Percentiles rank a stretch among this genome's conserved stretches.
Conservation (phyloP, 2,888 invertebrate species). For the Chirona hameri region DNA sequence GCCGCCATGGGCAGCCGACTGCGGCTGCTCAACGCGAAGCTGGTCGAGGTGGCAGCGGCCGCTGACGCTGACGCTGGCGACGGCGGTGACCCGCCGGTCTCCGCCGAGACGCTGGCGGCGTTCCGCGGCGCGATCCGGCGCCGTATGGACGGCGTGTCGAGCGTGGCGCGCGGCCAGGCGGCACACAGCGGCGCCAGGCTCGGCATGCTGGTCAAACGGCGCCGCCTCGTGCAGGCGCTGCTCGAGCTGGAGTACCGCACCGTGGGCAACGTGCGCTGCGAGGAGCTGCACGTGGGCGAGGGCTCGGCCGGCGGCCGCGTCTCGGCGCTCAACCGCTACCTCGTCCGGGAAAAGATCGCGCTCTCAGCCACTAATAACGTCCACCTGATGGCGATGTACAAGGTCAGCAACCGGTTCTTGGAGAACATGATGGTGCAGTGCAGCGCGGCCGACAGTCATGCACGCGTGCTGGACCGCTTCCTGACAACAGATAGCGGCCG, state of each 20-base stretch:
- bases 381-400: not conserved
- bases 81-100: slow-evolving; percentile 2
- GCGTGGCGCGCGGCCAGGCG: slow-evolving; percentile 23
- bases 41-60: not conserved
- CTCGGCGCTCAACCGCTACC: slow-evolving; percentile 1
- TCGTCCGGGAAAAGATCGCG: not conserved
- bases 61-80: not conserved
- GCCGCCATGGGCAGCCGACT: not conserved
- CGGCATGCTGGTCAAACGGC: not conserved
- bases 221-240: not conserved
- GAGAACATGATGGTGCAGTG: slow-evolving; percentile 1
- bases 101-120: slow-evolving; percentile 1
- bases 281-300: slow-evolving; percentile 12
- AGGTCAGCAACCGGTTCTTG: slow-evolving; percentile 4
- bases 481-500: not conserved
- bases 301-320: not conserved
- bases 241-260: slow-evolving; percentile 25
- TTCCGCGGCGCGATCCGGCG: not conserved
- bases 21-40: not conserved
- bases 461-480: not conserved
- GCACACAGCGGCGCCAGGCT: not conserved
- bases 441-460: not conserved
- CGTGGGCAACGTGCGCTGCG: slow-evolving; percentile 12
- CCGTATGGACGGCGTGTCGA: not conserved
- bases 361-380: not conserved